Base-by-base conservation (phyloP, 2,797 vertebrate species). In the Crocidura indochinensis region DNA sequence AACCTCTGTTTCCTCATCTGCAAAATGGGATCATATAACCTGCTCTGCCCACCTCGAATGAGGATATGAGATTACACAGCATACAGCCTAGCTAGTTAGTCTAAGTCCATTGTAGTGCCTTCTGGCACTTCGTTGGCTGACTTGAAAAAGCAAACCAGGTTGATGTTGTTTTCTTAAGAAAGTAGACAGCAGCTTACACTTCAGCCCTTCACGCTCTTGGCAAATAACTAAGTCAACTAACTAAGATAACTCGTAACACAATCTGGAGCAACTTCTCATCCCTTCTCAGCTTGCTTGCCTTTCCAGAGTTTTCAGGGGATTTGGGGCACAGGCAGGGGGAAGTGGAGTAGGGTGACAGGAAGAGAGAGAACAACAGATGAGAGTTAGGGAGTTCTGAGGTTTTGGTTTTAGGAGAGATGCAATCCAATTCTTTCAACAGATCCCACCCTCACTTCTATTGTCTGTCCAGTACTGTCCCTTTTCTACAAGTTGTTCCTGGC, bases 121-220 rank as follows among this genome's bases (percentile, higher is more conserved):
- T 60, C 73, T 84, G 84, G 91, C 51, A 67, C 73, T 67, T n/a
- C n/a, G 77, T 53, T 79, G 68, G 83, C 27, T 92, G 79, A 74
- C 76, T 62, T 71, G 10, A 81, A 86, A 38, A 90, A 85, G 67
- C 67, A 93, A 88, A 53, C 29, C 67, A 88, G 81, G 27, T 51
- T 71, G 65, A 69, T 62, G 77, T 88, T 86, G 77, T 92, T 95
- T 94, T 60, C 10, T 92, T 91, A 65, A 44, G 20, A 91, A 80
- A 69, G 88, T 75, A 60, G 92, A 69, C 71, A 83, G 56, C 76
- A 67, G 80, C 83, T 83, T 88, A 77, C 26, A 88, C 82, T 60
- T 80, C 79, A 72, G 93, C 10, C 20, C 82, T 84, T 51, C 83
- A n/a, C 88, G 82, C 31, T 81, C 78, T 74, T 87, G 87, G 90